phyloP scores from a whole-genome alignment of 2,888 invertebrate genomes.

The Brassicogethes aeneus region DNA sequence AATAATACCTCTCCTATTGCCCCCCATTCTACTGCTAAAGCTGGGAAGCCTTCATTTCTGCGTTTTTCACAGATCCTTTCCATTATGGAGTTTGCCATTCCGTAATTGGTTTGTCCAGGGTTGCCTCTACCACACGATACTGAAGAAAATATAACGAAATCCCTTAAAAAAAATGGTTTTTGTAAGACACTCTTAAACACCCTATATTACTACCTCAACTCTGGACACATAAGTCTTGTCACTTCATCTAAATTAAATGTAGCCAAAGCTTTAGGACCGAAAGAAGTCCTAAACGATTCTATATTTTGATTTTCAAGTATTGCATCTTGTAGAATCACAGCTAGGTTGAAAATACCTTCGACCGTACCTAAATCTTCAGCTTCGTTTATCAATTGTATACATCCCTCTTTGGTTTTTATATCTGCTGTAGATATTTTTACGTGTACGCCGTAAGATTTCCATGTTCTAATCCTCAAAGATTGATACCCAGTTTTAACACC shows the following conservation, averaged over 20 bases:
- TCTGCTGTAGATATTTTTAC: conserved; percentile 63
- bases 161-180: conserved; percentile 36
- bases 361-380: conserved; percentile 59
- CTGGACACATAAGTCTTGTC: conserved; percentile 24
- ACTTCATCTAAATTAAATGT: conserved; percentile 65
- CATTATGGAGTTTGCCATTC: conserved; percentile 84
- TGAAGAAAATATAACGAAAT: conserved; percentile 88
- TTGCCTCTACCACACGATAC: conserved; percentile 88
- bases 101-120: conserved; percentile 86
- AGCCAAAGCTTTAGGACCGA: conserved; percentile 72
- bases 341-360: conserved; percentile 85
- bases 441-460: conserved; percentile 61
- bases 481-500: conserved; percentile 81
- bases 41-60: conserved; percentile 60
- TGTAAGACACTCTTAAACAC: too few species aligned
- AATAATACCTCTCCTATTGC: conserved; percentile 85
- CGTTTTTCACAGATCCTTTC: conserved; percentile 77
- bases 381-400: conserved; percentile 56
- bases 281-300: conserved; percentile 58
- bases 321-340: conserved; percentile 69
- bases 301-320: conserved; percentile 68
- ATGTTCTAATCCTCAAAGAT: conserved; percentile 44
- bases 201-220: conserved; percentile 19
- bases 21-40: conserved; percentile 85
- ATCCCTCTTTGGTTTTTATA: conserved; percentile 60